A percentile compares a stretch with the other conserved stretches of the same genome.
These are phyloP conservation scores for Trissolcus brochymenae DNA, from an alignment of 2,888 invertebrate genomes.

Conservation along the genomic window DNA sequence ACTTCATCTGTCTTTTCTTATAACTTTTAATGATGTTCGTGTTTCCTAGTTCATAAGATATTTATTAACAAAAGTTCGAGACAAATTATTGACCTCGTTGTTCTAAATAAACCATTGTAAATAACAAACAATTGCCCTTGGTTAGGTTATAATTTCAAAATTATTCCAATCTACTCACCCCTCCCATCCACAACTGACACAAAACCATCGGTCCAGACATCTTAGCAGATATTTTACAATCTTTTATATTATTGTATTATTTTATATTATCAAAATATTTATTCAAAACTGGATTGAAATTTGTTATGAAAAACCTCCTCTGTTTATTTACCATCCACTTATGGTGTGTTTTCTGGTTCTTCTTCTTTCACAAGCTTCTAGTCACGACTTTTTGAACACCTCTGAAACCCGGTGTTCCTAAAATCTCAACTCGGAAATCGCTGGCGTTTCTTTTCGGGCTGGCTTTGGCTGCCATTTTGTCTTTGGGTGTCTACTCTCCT, in stretches of 20 bases:
- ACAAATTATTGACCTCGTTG: too few relatives aligned
- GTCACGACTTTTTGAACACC: neutral
- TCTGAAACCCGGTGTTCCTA: conserved; percentile 1
- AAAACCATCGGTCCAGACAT: conserved; percentile 74
- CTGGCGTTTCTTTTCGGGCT: conserved; percentile 34
- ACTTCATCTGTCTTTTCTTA: too few relatives aligned
- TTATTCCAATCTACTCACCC: conserved; percentile 79
- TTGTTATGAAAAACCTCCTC: conserved; percentile 1
- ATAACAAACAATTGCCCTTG: neutral
- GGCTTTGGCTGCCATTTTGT: conserved; percentile 44
- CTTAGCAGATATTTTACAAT: neutral
- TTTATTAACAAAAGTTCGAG: neutral
- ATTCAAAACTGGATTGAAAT: neutral
- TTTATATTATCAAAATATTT: neutral
- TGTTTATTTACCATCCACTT: neutral
- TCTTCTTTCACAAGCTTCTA: neutral
- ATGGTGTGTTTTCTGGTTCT: neutral
- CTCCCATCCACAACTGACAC: conserved; percentile 94
- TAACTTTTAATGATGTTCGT: too few relatives aligned
- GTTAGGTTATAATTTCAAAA: neutral
- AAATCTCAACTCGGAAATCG: conserved; percentile 1
- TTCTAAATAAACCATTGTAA: neutral
- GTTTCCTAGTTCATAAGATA: neutral
- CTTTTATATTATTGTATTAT: neutral
- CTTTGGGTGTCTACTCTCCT: conserved; percentile 50